Evolutionary conservation across 2,797 vertebrate species (phyloP).

Genomic region (Tinamus major): DNA sequence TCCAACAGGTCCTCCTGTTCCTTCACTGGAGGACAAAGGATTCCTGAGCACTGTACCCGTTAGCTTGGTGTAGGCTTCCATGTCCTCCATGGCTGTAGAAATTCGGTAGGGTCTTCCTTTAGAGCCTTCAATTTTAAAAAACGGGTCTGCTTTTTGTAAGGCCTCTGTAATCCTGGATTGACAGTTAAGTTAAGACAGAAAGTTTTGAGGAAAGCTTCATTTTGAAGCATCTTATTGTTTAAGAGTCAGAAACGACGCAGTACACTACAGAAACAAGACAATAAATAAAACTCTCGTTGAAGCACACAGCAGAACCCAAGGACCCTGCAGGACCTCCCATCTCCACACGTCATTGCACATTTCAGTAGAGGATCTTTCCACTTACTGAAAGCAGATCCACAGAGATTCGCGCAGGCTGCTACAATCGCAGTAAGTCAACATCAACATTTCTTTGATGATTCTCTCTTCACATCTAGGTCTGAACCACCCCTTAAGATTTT

Average conservation of each 20-base stretch:
- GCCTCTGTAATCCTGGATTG: slow-evolving; percentile 92
- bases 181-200: background rate
- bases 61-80: slow-evolving; percentile 94
- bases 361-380: background rate
- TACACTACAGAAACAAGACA: background rate
- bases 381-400: background rate
- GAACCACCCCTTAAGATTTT: background rate
- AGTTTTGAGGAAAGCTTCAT: background rate
- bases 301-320: background rate
- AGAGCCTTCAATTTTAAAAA: slow-evolving; percentile 84
- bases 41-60: slow-evolving; percentile 83
- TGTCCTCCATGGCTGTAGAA: slow-evolving; percentile 91
- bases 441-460: background rate
- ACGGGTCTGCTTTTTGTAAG: slow-evolving; percentile 89
- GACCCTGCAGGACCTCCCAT: background rate
- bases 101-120: slow-evolving; percentile 80
- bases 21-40: background rate
- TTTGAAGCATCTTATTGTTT: background rate
- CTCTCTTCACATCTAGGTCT: background rate
- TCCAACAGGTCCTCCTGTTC: background rate
- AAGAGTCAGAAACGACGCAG: background rate
- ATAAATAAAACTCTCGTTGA: background rate
- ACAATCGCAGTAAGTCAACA: background rate
- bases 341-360: background rate
- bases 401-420: background rate